A percentile compares a stretch with the other conserved stretches of the same genome.
Evolutionary conservation across 1,140 invertebrate genomes (phyloP).

Genomic region (Drosophila willistoni): DNA sequence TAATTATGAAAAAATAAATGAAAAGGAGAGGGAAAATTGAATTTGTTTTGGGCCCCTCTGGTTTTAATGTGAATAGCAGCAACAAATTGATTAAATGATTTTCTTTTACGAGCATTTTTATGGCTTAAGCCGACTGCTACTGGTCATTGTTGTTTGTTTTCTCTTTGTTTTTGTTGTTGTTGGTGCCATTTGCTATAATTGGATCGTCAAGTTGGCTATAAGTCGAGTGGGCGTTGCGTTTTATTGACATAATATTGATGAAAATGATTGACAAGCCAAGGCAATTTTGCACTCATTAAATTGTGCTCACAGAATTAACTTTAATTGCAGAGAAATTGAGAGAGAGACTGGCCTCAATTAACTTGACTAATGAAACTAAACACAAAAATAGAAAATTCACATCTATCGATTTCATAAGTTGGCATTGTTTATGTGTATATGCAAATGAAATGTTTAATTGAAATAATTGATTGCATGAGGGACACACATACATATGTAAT

Average conservation of each 20-base stretch:
- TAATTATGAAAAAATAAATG: constrained; percentile 35
- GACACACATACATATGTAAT: neutral
- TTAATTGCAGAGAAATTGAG: constrained; percentile 51
- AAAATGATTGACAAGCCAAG: constrained; percentile 45
- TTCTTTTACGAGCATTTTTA: constrained; percentile 45
- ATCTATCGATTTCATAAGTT: neutral
- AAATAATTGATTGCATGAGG: neutral
- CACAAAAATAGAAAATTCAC: neutral
- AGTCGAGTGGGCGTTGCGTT: constrained; percentile 30
- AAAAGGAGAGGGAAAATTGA: constrained; percentile 10
- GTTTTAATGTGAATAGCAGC: constrained; percentile 12
- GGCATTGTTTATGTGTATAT: neutral
- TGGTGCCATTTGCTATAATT: constrained; percentile 35
- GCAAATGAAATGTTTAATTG: neutral
- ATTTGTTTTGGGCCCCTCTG: neutral
- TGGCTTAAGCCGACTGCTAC: constrained; percentile 6
- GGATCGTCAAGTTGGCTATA: constrained; percentile 31
- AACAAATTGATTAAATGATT: constrained; percentile 48
- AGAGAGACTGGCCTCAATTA: constrained; percentile 9
- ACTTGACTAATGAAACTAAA: neutral
- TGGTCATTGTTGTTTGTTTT: constrained; percentile 4
- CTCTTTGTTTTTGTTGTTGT: constrained; percentile 6
- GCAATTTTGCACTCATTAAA: neutral
- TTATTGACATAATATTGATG: constrained; percentile 44
- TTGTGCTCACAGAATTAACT: neutral